A percentile compares a stretch with the other conserved stretches of the same genome.
These are phyloP conservation scores for Osmerus eperlanus DNA, from an alignment of 2,113 vertebrate species.

Conservation along the genomic window DNA sequence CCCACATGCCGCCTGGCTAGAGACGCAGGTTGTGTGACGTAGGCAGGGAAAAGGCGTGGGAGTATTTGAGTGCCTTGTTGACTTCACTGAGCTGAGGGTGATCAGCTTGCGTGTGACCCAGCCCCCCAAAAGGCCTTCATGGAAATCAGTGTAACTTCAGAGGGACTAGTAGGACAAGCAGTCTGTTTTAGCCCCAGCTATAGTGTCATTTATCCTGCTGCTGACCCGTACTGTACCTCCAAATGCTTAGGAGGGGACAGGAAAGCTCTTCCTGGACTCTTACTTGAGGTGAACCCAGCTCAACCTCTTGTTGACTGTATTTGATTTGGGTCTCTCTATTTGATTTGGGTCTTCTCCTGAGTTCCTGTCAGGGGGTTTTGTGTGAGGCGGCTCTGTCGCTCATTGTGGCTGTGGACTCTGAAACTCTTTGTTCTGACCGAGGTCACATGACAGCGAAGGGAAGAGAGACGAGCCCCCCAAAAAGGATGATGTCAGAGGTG, in stretches of 20 bases:
- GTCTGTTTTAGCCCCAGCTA: constrained; percentile 10
- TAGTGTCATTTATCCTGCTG: constrained; percentile 14
- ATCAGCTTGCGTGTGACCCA: constrained; percentile 30
- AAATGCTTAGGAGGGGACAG: constrained; percentile 1
- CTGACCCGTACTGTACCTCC: constrained; percentile 6
- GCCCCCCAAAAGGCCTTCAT: constrained; percentile 45
- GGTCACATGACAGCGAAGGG: constrained; percentile 41
- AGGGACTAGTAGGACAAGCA: constrained; percentile 28
- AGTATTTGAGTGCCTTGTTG: constrained; percentile 30
- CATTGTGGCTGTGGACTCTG: constrained; percentile 55
- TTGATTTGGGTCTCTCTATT: no score
- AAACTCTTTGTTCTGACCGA: constrained; percentile 50
- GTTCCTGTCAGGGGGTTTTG: no score
- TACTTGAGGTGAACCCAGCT: constrained; percentile 1
- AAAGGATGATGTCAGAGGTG: constrained; percentile 25
- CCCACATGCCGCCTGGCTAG: not conserved
- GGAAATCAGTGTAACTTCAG: constrained; percentile 59
- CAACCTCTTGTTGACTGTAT: constrained; percentile 26
- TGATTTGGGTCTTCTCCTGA: no score
- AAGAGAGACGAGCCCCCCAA: constrained; percentile 25
- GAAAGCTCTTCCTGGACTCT: constrained; percentile 15
- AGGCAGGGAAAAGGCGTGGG: constrained; percentile 9
- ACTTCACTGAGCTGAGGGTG: constrained; percentile 12
- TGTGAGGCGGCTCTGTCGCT: constrained; percentile 31
- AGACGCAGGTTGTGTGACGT: constrained; percentile 19